Conservation (phyloP, 2,797 vertebrate species). For the Chloroceryle inda region DNA sequence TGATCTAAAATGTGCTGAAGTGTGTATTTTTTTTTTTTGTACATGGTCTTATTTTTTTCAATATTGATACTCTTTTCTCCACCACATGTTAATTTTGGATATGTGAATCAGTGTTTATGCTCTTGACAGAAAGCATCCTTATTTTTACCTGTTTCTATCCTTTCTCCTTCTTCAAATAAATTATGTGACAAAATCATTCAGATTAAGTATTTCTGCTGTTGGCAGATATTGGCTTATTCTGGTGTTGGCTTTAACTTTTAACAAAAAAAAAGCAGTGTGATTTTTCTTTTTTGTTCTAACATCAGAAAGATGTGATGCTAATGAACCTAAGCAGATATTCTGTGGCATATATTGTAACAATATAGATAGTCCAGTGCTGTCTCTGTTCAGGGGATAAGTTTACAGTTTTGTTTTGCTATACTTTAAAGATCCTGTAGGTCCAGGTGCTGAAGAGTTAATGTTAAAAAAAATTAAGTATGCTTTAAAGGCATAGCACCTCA, state of each 20-base stretch:
- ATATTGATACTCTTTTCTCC: background rate
- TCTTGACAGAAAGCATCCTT: background rate
- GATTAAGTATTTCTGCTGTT: background rate
- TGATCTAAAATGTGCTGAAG: conserved; percentile 60
- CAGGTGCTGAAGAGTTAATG: background rate
- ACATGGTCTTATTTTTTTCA: background rate
- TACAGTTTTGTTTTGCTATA: background rate
- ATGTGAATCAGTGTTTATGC: background rate
- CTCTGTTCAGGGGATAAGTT: background rate
- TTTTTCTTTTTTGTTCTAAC: background rate
- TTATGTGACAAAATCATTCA: background rate
- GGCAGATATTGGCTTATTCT: background rate
- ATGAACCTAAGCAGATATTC: background rate
- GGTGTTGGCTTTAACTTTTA: background rate
- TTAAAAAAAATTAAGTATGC: background rate
- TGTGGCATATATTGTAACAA: background rate
- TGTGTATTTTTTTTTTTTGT: conserved; percentile 25
- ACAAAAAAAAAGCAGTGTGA: background rate
- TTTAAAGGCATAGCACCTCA: background rate
- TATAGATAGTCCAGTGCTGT: background rate
- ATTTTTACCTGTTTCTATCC: background rate
- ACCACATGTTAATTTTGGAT: background rate
- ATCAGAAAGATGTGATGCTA: background rate
- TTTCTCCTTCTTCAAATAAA: background rate
- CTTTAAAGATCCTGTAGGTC: background rate